Conservation (phyloP, 2,113 vertebrate genomes). For the Sprattus sprattus region DNA sequence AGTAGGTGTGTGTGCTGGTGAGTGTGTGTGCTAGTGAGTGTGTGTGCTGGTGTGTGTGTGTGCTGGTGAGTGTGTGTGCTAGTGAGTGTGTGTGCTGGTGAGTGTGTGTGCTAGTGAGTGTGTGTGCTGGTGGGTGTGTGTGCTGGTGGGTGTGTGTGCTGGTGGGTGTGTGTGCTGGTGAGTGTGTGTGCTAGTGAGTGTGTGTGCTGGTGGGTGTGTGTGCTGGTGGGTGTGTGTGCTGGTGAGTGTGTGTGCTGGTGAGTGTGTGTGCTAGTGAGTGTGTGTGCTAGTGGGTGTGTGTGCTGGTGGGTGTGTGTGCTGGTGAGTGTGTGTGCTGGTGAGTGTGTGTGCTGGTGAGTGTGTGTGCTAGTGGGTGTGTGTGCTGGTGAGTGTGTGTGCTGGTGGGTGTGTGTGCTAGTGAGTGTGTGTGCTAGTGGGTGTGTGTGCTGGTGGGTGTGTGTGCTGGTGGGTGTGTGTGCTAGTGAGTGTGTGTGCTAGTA, state of each 20-base stretch:
- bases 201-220: constrained; percentile 57
- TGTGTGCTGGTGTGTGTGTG: constrained; percentile 57
- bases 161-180: constrained; percentile 64
- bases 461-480: constrained; percentile 59
- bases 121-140: constrained; percentile 63
- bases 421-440: constrained; percentile 66
- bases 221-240: no score
- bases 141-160: constrained; percentile 67
- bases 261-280: no score
- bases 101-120: constrained; percentile 64
- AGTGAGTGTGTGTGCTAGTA: constrained; percentile 27
- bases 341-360: constrained; percentile 63
- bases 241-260: no score
- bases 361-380: constrained; percentile 48
- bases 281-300: constrained; percentile 70
- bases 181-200: constrained; percentile 45
- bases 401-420: constrained; percentile 63
- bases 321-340: constrained; percentile 69
- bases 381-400: constrained; percentile 61
- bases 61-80: constrained; percentile 65
- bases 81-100: constrained; percentile 40
- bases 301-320: constrained; percentile 61
- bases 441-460: constrained; percentile 66
- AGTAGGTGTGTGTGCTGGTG: constrained; percentile 62
- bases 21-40: constrained; percentile 44